phyloP scores from a whole-genome alignment of 2,797 vertebrate species.

The Acipenser transmontanus region DNA sequence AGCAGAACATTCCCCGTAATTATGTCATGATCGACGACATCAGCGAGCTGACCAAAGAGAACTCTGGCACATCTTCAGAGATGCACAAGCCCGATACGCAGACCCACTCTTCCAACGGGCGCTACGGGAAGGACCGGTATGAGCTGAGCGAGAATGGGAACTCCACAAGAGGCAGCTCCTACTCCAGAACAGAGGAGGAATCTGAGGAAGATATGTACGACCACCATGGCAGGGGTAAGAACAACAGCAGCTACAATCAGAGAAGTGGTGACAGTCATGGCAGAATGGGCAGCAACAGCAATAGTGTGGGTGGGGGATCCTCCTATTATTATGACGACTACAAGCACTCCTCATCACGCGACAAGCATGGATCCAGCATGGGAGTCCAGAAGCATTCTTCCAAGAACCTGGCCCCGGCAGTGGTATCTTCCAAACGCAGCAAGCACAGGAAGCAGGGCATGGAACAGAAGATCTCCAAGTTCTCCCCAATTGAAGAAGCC shows the following conservation, averaged over 20 bases:
- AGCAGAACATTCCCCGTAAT: conserved; percentile 94
- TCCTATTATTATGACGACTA: conserved; percentile 87
- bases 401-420: conserved; percentile 89
- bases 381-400: conserved; percentile 77
- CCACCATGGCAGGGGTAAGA: conserved; percentile 71
- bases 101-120: conserved; percentile 54
- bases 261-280: conserved; percentile 74
- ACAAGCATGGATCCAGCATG: conserved; percentile 61
- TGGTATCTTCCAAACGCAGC: conserved; percentile 89
- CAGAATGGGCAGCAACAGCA: conserved; percentile 59
- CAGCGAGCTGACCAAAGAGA: conserved; percentile 95
- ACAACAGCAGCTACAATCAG: conserved; percentile 73
- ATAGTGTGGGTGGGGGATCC: conserved; percentile 58
- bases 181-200: conserved; percentile 82
- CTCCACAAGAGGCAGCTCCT: conserved; percentile 66
- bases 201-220: conserved; percentile 89
- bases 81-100: conserved; percentile 69
- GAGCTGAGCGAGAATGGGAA: conserved; percentile 60
- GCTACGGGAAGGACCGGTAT: conserved; percentile 64
- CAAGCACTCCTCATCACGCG: conserved; percentile 71
- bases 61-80: conserved; percentile 55
- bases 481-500: conserved; percentile 97
- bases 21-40: conserved; percentile 99
- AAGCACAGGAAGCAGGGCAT: conserved; percentile 97
- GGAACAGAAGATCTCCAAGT: conserved; percentile 98